Evolutionary conservation across 2,113 vertebrate species (phyloP).

Genomic region (Axis porcinus): DNA sequence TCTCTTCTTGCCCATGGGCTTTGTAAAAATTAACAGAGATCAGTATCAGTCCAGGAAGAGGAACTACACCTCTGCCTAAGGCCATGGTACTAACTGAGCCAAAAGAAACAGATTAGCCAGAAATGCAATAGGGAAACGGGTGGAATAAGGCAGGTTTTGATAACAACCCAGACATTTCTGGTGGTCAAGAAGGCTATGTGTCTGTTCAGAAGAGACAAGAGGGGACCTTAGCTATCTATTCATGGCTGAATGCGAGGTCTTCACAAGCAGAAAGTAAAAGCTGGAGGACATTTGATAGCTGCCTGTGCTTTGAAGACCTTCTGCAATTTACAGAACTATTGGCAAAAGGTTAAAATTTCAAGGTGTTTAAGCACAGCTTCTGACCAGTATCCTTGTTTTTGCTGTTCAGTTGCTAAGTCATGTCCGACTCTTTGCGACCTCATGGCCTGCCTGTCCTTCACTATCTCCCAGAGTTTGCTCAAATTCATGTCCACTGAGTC

Average conservation of each 20-base stretch:
- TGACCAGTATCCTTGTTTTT: neutral
- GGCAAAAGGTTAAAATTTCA: neutral
- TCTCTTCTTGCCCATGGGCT: neutral
- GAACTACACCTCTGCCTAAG: neutral
- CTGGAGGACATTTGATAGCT: neutral
- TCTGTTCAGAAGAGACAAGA: neutral
- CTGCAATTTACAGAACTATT: neutral
- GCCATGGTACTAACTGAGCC: neutral
- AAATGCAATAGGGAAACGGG: neutral
- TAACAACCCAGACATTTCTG: neutral
- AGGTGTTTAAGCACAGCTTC: neutral
- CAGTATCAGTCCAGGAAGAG: neutral
- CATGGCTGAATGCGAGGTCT: neutral
- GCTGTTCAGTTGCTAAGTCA: neutral
- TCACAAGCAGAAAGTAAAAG: neutral
- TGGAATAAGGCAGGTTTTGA: neutral
- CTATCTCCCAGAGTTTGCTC: too few species aligned
- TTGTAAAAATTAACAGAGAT: neutral
- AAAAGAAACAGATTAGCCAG: neutral
- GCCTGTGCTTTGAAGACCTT: neutral
- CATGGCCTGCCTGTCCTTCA: neutral
- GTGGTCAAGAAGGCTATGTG: neutral
- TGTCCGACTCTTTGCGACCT: neutral
- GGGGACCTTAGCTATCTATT: neutral
- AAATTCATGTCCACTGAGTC: too few species aligned